Evolutionary conservation across 64 coral and sea anemone genomes (phyloP).

Genomic region (Pachyseris speciosa): DNA sequence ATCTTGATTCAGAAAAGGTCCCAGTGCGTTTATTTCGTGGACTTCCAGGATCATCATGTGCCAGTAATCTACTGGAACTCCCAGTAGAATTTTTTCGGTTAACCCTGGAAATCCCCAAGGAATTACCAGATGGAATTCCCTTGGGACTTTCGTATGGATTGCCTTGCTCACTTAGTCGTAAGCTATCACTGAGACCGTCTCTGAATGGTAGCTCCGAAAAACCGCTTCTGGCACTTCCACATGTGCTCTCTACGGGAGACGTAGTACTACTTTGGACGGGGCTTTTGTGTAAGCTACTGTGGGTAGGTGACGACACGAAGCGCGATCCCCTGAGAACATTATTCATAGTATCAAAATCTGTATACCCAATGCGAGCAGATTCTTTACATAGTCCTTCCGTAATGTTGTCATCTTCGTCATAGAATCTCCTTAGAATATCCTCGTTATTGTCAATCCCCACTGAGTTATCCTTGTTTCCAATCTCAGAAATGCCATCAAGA

Average conservation of each 20-base stretch:
- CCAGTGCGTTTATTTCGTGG: background rate
- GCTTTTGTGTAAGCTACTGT: background rate
- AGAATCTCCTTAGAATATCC: background rate
- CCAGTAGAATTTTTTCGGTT: background rate
- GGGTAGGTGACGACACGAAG: background rate
- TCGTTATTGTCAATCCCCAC: background rate
- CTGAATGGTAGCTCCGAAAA: constrained; percentile 23
- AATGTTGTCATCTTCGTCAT: background rate
- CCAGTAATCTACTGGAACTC: background rate
- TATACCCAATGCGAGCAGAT: background rate
- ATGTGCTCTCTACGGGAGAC: background rate
- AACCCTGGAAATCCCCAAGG: background rate
- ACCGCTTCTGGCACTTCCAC: background rate
- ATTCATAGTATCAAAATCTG: background rate
- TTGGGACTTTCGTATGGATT: background rate
- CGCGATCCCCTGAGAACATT: background rate
- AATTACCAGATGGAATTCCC: background rate
- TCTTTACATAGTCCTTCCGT: background rate
- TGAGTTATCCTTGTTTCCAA: background rate
- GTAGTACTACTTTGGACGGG: background rate
- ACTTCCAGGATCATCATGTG: background rate
- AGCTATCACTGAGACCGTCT: background rate
- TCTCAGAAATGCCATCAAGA: background rate
- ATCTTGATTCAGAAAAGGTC: background rate
- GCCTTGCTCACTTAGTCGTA: background rate